These are phyloP conservation scores for Oscheius sp. DNA, from an alignment of 1,140 invertebrate species.

Conservation along the genomic window DNA sequence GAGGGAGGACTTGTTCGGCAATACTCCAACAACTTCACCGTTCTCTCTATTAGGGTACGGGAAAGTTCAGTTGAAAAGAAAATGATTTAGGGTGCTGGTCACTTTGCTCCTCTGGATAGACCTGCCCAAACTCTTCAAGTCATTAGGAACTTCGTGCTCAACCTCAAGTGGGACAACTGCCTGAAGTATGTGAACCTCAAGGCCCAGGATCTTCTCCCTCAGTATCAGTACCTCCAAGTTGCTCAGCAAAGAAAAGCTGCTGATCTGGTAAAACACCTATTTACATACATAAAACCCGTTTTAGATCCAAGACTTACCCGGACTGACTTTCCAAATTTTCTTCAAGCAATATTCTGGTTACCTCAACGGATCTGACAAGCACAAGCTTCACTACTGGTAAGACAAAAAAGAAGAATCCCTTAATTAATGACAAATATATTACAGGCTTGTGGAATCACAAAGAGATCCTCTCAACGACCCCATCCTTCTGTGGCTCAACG, in stretches of 20 bases:
- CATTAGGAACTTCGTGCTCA: constrained; percentile 50
- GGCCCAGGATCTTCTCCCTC: constrained; percentile 15
- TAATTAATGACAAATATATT: neutral
- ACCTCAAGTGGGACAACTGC: constrained; percentile 16
- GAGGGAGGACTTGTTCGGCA: constrained; percentile 5
- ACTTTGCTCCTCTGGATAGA: constrained; percentile 66
- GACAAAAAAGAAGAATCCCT: neutral
- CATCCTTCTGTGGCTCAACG: constrained; percentile 67
- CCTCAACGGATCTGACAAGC: constrained; percentile 36
- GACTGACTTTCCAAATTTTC: constrained; percentile 39
- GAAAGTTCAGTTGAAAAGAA: neutral
- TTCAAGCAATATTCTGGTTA: constrained; percentile 50
- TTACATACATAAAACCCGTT: neutral
- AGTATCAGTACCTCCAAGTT: constrained; percentile 2
- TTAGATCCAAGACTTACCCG: constrained; percentile 38
- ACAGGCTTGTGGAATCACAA: constrained; percentile 65
- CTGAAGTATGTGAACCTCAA: constrained; percentile 18
- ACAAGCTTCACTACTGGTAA: constrained; percentile 47
- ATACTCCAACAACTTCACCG: constrained; percentile 13
- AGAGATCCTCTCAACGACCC: constrained; percentile 62
- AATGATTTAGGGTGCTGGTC: constrained; percentile 63
- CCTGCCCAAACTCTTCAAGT: constrained; percentile 63
- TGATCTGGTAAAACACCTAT: constrained; percentile 9
- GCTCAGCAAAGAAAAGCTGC: neutral
- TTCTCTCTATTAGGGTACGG: constrained; percentile 17